phyloP scores from a whole-genome alignment of 2,113 vertebrate genomes.

The Manacus vitellinus region DNA sequence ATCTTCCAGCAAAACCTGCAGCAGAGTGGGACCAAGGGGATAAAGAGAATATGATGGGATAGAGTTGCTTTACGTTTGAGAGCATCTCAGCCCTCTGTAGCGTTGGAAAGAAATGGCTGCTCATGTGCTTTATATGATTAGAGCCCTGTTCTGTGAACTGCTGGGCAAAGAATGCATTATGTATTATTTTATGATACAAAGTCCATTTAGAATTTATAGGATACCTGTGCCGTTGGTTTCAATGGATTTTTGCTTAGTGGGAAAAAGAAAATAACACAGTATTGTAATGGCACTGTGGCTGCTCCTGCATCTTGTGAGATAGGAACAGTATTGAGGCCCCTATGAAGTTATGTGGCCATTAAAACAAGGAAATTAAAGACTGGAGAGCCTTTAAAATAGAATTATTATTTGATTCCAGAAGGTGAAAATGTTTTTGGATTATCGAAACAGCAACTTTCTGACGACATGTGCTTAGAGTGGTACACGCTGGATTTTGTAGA shows the following conservation, averaged over 20 bases:
- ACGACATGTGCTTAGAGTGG: neutral
- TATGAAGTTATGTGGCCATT: neutral
- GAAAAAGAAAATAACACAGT: neutral
- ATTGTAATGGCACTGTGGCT: neutral
- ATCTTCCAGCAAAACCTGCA: neutral
- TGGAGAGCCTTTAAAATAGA: neutral
- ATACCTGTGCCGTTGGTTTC: neutral
- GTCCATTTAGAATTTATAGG: neutral
- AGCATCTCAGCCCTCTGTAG: neutral
- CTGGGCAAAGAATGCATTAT: neutral
- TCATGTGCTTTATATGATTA: neutral
- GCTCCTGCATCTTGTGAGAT: neutral
- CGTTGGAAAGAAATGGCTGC: neutral
- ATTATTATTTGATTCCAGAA: neutral
- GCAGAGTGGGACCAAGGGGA: neutral
- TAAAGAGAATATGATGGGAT: neutral
- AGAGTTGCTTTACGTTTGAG: neutral
- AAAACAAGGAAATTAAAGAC: neutral
- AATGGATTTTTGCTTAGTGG: neutral
- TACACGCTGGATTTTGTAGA: neutral
- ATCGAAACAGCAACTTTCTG: neutral
- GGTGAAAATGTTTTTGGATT: neutral
- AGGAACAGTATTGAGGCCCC: neutral
- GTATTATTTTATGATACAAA: neutral
- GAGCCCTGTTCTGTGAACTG: neutral